Percentiles rank a stretch among this genome's conserved stretches.
Conservation (phyloP, 2,797 vertebrate genomes). For the Gymnodraco acuticeps region DNA sequence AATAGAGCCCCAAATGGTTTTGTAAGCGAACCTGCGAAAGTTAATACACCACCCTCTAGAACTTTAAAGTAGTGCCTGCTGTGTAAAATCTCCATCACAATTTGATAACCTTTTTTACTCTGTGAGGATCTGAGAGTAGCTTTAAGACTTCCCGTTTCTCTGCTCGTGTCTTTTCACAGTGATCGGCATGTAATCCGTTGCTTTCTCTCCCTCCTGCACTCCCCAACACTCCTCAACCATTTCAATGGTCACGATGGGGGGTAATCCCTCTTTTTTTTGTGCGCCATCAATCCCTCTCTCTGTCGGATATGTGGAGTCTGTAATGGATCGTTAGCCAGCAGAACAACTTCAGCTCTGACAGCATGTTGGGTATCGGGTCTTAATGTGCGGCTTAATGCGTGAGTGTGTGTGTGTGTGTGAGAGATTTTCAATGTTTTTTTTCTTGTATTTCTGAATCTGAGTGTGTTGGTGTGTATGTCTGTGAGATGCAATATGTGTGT, state of each 20-base stretch:
- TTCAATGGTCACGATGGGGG: constrained; percentile 47
- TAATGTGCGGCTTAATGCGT: constrained; percentile 60
- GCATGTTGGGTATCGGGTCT: constrained; percentile 54
- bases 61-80: not conserved
- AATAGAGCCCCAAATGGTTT: not conserved
- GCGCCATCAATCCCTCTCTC: constrained; percentile 59
- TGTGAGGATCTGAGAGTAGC: constrained; percentile 20
- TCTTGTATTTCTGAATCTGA: no score
- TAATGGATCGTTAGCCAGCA: constrained; percentile 78
- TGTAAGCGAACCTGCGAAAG: constrained; percentile 5
- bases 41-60: not conserved
- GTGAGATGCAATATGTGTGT: not conserved
- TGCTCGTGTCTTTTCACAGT: constrained; percentile 35
- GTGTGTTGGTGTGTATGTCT: not conserved
- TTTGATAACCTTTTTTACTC: constrained; percentile 18
- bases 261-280: constrained; percentile 68
- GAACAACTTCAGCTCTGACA: constrained; percentile 72
- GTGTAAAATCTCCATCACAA: constrained; percentile 8
- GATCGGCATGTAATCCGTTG: constrained; percentile 62
- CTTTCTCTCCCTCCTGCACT: constrained; percentile 28
- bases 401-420: constrained; percentile 4
- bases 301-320: constrained; percentile 63
- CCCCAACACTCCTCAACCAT: constrained; percentile 28
- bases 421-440: not conserved
- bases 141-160: constrained; percentile 31